Conservation (phyloP, 2,797 vertebrate species). For the Aplochiton taeniatus region DNA sequence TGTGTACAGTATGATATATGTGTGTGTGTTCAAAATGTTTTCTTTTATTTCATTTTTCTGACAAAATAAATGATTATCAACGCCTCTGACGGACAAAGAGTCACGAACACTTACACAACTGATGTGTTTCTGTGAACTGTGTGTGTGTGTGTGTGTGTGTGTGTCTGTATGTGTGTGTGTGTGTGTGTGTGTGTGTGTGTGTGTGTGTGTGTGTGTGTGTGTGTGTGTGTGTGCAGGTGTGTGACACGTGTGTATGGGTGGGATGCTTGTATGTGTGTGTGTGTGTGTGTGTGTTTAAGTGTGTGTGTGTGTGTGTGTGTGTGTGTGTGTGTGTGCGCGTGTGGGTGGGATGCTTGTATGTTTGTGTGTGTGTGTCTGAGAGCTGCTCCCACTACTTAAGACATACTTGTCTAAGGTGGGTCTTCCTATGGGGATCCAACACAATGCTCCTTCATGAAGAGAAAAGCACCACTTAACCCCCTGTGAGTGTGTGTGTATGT, state of each 20-base stretch:
- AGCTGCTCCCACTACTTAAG: constrained; percentile 52
- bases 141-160: too few species aligned
- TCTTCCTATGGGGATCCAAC: constrained; percentile 61
- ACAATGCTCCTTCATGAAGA: constrained; percentile 45
- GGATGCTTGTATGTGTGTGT: constrained; percentile 6
- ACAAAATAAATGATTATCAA: too few species aligned
- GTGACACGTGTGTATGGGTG: constrained; percentile 5
- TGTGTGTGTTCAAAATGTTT: too few species aligned
- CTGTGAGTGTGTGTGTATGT: constrained; percentile 7
- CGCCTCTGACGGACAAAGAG: too few species aligned
- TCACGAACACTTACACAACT: too few species aligned
- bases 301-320: constrained; percentile 10
- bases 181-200: constrained; percentile 10
- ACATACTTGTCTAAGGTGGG: constrained; percentile 69
- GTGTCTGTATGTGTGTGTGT: too few species aligned
- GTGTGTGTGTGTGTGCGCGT: constrained; percentile 5
- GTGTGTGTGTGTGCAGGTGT: constrained; percentile 3
- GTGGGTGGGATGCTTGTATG: too few species aligned
- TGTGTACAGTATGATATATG: constrained; percentile 4
- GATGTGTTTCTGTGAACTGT: too few species aligned
- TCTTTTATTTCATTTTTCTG: too few species aligned
- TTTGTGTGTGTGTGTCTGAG: too few species aligned
- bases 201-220: constrained; percentile 24
- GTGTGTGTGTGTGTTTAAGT: constrained; percentile 17
- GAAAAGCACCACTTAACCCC: constrained; percentile 14